Conservation (phyloP, 2,888 invertebrate species). For the Drosophila yooni region DNA sequence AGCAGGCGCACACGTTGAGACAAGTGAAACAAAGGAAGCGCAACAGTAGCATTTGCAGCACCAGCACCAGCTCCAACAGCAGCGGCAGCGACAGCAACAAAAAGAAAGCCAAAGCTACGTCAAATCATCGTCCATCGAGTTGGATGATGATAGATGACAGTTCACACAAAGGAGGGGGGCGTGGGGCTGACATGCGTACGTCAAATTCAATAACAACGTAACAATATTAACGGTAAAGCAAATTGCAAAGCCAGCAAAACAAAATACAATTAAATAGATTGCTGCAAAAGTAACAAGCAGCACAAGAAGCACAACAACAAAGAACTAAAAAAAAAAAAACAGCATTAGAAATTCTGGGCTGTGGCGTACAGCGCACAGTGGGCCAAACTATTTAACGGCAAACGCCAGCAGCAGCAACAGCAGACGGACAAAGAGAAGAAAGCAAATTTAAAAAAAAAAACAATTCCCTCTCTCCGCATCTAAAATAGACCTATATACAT, state of each 20-base stretch:
- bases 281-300: constrained; percentile 7
- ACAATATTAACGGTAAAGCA: constrained; percentile 41
- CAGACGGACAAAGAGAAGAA: constrained; percentile 20
- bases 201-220: constrained; percentile 31
- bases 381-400: constrained; percentile 56
- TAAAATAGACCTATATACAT: constrained; percentile 9
- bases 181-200: constrained; percentile 14
- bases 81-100: constrained; percentile 3
- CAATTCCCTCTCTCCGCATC: not conserved
- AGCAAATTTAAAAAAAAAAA: not conserved
- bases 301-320: constrained; percentile 17
- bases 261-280: constrained; percentile 5
- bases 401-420: constrained; percentile 24
- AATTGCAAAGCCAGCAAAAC: constrained; percentile 28
- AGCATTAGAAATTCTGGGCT: constrained; percentile 11
- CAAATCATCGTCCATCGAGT: constrained; percentile 20
- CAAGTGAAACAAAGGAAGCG: constrained; percentile 25
- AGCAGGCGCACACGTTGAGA: constrained; percentile 12
- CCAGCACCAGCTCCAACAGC: not conserved
- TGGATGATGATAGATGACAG: constrained; percentile 42
- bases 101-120: constrained; percentile 42
- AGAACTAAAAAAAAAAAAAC: constrained; percentile 29
- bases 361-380: constrained; percentile 35
- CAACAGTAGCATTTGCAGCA: constrained; percentile 13
- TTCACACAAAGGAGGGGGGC: not conserved